A percentile compares a stretch with the other conserved stretches of the same genome.
phyloP scores from a whole-genome alignment of 2,113 vertebrate genomes.

The Prietella phreatophila region DNA sequence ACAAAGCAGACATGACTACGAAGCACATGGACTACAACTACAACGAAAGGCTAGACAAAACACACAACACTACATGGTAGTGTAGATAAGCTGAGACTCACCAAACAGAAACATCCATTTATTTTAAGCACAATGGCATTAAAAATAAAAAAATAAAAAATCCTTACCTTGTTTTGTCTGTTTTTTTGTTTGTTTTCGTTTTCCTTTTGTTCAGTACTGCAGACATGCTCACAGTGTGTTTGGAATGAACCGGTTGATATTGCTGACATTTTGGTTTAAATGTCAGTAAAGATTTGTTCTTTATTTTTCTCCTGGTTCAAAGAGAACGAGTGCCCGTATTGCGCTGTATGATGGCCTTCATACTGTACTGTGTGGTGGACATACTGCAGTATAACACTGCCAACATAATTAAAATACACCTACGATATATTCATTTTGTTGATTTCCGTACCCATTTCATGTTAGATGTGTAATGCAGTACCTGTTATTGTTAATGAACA shows the following conservation, averaged over 20 bases:
- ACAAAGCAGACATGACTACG: background rate
- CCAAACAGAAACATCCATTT: background rate
- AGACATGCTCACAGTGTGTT: background rate
- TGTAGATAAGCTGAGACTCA: background rate
- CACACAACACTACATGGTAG: background rate
- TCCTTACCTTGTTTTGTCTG: background rate
- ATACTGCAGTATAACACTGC: background rate
- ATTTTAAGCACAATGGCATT: background rate
- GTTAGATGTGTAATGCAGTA: background rate
- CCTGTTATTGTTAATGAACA: background rate
- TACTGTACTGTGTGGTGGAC: background rate
- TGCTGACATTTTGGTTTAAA: constrained; percentile 27
- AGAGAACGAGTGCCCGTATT: background rate
- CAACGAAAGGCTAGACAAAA: background rate
- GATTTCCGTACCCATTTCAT: background rate
- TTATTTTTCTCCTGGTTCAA: constrained; percentile 4
- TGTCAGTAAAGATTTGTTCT: constrained; percentile 18
- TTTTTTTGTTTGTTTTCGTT: background rate
- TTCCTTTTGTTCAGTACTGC: background rate
- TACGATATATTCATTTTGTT: background rate
- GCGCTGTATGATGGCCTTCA: background rate
- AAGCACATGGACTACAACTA: background rate
- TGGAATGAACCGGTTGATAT: background rate
- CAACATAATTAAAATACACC: background rate
- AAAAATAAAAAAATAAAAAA: background rate